Conservation (phyloP, 2,113 vertebrate genomes). For the Scartelaos histophorus region DNA sequence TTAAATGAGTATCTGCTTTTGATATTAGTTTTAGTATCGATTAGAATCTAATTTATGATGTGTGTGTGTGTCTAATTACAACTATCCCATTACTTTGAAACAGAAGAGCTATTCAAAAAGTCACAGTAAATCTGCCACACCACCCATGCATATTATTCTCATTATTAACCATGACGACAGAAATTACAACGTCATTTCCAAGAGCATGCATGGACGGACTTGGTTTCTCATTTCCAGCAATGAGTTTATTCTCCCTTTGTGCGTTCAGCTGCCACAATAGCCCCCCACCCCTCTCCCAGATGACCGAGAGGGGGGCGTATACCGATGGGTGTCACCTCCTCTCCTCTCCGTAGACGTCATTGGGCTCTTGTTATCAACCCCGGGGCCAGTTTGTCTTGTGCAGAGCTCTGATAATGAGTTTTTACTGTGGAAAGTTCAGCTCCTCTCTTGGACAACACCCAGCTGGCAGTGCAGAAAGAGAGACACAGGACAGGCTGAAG, state of each 20-base stretch:
- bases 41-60: no score
- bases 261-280: slow-evolving; percentile 54
- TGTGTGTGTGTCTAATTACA: neutral
- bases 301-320: slow-evolving; percentile 38
- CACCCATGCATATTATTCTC: neutral
- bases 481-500: slow-evolving; percentile 14
- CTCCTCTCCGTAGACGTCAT: slow-evolving; percentile 68
- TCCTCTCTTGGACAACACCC: slow-evolving; percentile 47
- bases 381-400: slow-evolving; percentile 76
- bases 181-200: neutral
- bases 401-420: slow-evolving; percentile 67
- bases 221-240: slow-evolving; percentile 47
- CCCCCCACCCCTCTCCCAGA: neutral
- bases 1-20: no score
- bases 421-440: slow-evolving; percentile 62
- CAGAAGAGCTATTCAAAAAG: neutral
- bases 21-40: no score
- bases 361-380: slow-evolving; percentile 66
- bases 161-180: neutral
- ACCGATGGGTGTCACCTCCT: slow-evolving; percentile 47
- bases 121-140: neutral
- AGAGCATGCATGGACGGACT: neutral
- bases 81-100: slow-evolving; percentile 14
- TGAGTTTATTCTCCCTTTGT: slow-evolving; percentile 54
- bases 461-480: slow-evolving; percentile 36